Base-by-base conservation (phyloP, 2,888 invertebrate species). In the Scaptodrosophila latifasciaeformis region DNA sequence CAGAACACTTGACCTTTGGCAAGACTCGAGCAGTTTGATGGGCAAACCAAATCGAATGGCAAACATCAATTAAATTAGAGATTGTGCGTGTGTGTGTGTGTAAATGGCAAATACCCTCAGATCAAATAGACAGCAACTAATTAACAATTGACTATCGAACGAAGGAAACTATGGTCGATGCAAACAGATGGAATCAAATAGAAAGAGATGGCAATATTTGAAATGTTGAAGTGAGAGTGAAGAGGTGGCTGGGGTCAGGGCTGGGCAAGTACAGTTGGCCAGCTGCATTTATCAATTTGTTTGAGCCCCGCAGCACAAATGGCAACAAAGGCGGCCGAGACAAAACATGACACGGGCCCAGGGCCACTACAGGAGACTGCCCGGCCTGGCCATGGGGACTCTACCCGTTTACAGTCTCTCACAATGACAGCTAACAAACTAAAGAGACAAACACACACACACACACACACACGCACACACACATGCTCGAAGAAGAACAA, bases 201-300 rank as follows among this genome's bases (percentile, higher is more conserved):
- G n/a, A n/a, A n/a, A n/a, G n/a, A n/a, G n/a, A n/a, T n/a, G n/a
- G n/a, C n/a, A n/a, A n/a, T n/a, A n/a, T n/a, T n/a, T n/a, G n/a
- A n/a, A n/a, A n/a, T n/a, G n/a, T n/a, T n/a, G n/a, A n/a, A n/a
- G n/a, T n/a, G n/a, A n/a, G n/a, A n/a, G n/a, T n/a, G n/a, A 24
- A 7, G 4, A 3, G 24, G 24, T 24, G 24, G 4, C 24, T 5
- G 7, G 24, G 24, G 24, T 24, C 24, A 24, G 24, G 24, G 24
- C 24, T 7, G 7, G 24, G 24, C 24, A 24, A 7, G 4, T 24
- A 24, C 24, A 24, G 7, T 24, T 34, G 45, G 49, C 56, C 42
- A 61, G 66, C 56, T 65, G 68, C 76, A 74, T 75, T 74, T 74
- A 78, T 78, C 78, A 74, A 74, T 74, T 74, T 71, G 63, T 62